phyloP scores from a whole-genome alignment of 2,888 invertebrate species.

The Fragum sueziense region DNA sequence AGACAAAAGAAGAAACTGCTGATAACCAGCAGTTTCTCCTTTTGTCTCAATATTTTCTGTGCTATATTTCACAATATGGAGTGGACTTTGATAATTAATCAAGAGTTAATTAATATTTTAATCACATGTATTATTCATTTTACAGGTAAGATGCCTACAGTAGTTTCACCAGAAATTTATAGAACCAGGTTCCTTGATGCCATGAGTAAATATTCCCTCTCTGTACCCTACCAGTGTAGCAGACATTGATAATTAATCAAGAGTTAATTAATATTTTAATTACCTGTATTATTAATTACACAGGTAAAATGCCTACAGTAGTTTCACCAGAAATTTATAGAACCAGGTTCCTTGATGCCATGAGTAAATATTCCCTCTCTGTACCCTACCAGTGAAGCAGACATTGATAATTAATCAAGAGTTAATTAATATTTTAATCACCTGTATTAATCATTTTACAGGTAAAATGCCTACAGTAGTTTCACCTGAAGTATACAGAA shows the following conservation, averaged over 20 bases:
- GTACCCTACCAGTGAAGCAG: slow-evolving; percentile 88
- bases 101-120: too few relatives aligned
- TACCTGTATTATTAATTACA: too few relatives aligned
- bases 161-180: slow-evolving; percentile 97
- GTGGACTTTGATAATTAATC: too few relatives aligned
- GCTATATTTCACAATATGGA: too few relatives aligned
- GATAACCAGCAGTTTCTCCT: not conserved
- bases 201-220: slow-evolving; percentile 95
- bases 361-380: slow-evolving; percentile 94
- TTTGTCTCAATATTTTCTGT: slow-evolving; percentile 2
- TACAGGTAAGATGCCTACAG: slow-evolving; percentile 94
- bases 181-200: slow-evolving; percentile 94
- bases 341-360: slow-evolving; percentile 94
- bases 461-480: slow-evolving; percentile 96
- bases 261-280: too few relatives aligned
- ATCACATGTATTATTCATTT: too few relatives aligned
- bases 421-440: too few relatives aligned
- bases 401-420: too few relatives aligned
- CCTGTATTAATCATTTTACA: slow-evolving; percentile 57
- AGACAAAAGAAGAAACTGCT: not conserved
- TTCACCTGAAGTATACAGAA: slow-evolving; percentile 95
- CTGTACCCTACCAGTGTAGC: slow-evolving; percentile 89
- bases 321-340: slow-evolving; percentile 97
- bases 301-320: slow-evolving; percentile 94
- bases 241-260: too few relatives aligned